These are phyloP conservation scores for Elymnias hypermnestra DNA, from an alignment of 1,140 invertebrate genomes.

Conservation along the genomic window DNA sequence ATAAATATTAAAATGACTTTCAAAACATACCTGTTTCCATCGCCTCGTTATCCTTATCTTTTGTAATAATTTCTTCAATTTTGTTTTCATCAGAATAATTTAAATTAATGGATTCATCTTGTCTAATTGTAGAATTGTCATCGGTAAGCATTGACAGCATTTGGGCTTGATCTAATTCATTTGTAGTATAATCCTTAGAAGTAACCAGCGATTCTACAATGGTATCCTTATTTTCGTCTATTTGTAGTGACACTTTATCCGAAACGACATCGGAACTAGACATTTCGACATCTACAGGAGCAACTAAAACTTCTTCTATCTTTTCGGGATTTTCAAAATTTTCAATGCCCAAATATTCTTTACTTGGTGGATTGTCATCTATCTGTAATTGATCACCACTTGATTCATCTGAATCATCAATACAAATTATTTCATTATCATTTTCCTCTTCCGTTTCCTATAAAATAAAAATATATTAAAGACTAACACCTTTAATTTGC, in stretches of 20 bases:
- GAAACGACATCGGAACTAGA: too few species aligned
- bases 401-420: slow-evolving; percentile 44
- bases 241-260: too few species aligned
- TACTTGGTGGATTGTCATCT: slow-evolving; percentile 21
- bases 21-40: slow-evolving; percentile 23
- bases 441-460: slow-evolving; percentile 24
- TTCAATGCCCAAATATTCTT: too few species aligned
- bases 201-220: slow-evolving; percentile 10
- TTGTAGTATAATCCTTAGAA: slow-evolving; percentile 17
- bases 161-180: slow-evolving; percentile 42
- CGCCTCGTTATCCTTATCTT: slow-evolving; percentile 4
- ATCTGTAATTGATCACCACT: slow-evolving; percentile 28
- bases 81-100: slow-evolving; percentile 50
- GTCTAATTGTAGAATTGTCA: slow-evolving; percentile 41
- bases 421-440: slow-evolving; percentile 48
- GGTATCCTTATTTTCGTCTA: slow-evolving; percentile 4
- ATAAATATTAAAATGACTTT: too few species aligned
- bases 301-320: too few species aligned
- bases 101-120: slow-evolving; percentile 40
- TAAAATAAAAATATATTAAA: slow-evolving; percentile 1
- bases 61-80: slow-evolving; percentile 18
- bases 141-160: slow-evolving; percentile 47
- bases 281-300: too few species aligned
- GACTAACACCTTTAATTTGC: too few species aligned
- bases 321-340: too few species aligned